phyloP scores from a whole-genome alignment of 2,888 invertebrate genomes.

The Chaetogeoica ovagalla region DNA sequence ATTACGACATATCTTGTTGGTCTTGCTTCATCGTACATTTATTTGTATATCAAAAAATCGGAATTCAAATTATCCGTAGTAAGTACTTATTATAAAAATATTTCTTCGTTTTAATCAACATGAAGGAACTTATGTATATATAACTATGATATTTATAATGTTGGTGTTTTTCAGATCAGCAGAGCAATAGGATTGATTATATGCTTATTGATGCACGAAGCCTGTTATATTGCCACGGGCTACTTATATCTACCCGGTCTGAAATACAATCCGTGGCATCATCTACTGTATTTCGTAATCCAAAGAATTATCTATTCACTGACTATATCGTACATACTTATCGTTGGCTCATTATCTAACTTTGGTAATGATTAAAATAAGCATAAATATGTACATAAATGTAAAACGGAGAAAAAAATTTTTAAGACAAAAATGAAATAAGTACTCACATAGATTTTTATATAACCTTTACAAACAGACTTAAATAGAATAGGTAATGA shows the following conservation, averaged over 20 bases:
- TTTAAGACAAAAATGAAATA: background rate
- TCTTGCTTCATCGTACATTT: conserved; percentile 55
- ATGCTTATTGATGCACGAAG: background rate
- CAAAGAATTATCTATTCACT: conserved; percentile 14
- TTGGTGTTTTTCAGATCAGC: conserved; percentile 2
- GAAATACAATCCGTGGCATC: conserved; percentile 29
- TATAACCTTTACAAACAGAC: no score
- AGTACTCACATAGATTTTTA: no score
- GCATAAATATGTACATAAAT: no score
- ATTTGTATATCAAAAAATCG: conserved; percentile 52
- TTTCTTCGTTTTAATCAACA: no score
- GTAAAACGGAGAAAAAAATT: no score
- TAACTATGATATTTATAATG: background rate
- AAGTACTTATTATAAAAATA: background rate
- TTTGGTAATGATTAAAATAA: conserved; percentile 10
- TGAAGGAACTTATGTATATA: background rate
- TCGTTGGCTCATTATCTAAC: conserved; percentile 24
- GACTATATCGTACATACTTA: conserved; percentile 15
- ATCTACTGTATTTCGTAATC: conserved; percentile 16
- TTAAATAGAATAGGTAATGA: no score
- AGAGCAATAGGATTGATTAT: background rate
- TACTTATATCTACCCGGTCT: conserved; percentile 19
- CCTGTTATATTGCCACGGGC: conserved; percentile 10
- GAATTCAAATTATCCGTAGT: conserved; percentile 12
- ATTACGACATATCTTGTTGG: conserved; percentile 57